Conservation (phyloP, 2,888 invertebrate genomes). For the Achlya flavicornis region DNA sequence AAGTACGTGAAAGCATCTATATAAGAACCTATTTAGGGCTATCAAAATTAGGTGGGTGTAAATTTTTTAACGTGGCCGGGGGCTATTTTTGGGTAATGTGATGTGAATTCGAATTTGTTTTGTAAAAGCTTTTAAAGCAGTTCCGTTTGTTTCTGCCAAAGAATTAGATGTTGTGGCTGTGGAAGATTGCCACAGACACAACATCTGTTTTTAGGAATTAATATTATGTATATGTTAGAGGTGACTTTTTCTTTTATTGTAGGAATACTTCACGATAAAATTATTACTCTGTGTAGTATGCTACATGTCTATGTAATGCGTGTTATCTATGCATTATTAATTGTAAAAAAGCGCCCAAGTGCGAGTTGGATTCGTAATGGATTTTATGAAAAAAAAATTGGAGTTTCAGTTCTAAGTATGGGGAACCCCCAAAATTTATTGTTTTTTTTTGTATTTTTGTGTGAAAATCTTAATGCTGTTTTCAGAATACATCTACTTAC, state of each 20-base stretch:
- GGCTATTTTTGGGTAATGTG: slow-evolving; percentile 49
- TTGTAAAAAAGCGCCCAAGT: too few species aligned
- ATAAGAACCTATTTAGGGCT: slow-evolving; percentile 50
- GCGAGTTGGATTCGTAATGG: too few species aligned
- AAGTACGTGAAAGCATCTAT: slow-evolving; percentile 56
- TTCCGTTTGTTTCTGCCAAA: slow-evolving; percentile 37
- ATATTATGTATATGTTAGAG: slow-evolving; percentile 16
- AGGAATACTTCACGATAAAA: not conserved
- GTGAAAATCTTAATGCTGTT: too few species aligned
- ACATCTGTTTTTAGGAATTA: slow-evolving; percentile 15
- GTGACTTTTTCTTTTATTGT: slow-evolving; percentile 22
- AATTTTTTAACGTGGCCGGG: slow-evolving; percentile 52
- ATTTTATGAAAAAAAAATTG: too few species aligned
- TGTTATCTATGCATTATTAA: too few species aligned
- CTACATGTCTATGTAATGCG: not conserved
- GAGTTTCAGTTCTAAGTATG: too few species aligned
- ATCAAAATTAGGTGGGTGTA: slow-evolving; percentile 66
- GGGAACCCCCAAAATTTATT: too few species aligned
- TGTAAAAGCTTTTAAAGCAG: slow-evolving; percentile 43
- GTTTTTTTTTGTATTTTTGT: too few species aligned
- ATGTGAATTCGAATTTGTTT: slow-evolving; percentile 56
- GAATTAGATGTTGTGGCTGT: slow-evolving; percentile 27
- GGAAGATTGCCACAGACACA: not conserved
- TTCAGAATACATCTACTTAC: too few species aligned
- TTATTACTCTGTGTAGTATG: not conserved